phyloP scores from a whole-genome alignment of 2,113 vertebrate genomes.

The Anguilla rostrata region DNA sequence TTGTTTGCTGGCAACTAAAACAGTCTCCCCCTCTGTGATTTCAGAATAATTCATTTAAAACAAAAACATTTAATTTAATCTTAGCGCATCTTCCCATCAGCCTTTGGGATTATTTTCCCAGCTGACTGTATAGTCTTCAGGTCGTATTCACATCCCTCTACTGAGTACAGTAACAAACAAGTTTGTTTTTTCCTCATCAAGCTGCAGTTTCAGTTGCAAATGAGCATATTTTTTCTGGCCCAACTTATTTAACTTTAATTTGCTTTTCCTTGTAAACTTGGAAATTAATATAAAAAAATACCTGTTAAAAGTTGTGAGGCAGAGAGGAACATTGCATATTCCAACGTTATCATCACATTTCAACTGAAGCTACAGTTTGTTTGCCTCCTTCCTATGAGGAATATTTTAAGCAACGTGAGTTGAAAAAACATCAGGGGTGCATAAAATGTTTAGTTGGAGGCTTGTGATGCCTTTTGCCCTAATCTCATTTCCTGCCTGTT shows the following conservation, averaged over 20 bases:
- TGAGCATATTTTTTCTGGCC: not conserved
- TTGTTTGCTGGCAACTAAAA: not conserved
- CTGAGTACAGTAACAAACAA: not conserved
- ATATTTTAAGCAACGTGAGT: not conserved
- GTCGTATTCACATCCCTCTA: not conserved
- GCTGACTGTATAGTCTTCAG: not conserved
- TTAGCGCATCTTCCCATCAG: not conserved
- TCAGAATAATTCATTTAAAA: no score
- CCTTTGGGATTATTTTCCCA: not conserved
- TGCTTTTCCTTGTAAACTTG: not conserved
- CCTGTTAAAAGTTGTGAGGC: not conserved
- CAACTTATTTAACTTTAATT: not conserved
- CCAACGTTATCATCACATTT: not conserved
- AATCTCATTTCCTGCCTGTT: not conserved
- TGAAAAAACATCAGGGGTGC: not conserved
- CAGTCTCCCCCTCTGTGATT: not conserved
- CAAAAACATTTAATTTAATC: no score
- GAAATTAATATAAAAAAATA: not conserved
- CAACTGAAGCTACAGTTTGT: not conserved
- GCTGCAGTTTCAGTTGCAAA: not conserved
- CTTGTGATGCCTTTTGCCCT: not conserved
- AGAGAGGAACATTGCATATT: not conserved
- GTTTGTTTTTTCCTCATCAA: not conserved
- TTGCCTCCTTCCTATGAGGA: not conserved
- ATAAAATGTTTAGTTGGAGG: not conserved